Evolutionary conservation across 2,797 vertebrate genomes (phyloP).

Genomic region (Momotus momota): DNA sequence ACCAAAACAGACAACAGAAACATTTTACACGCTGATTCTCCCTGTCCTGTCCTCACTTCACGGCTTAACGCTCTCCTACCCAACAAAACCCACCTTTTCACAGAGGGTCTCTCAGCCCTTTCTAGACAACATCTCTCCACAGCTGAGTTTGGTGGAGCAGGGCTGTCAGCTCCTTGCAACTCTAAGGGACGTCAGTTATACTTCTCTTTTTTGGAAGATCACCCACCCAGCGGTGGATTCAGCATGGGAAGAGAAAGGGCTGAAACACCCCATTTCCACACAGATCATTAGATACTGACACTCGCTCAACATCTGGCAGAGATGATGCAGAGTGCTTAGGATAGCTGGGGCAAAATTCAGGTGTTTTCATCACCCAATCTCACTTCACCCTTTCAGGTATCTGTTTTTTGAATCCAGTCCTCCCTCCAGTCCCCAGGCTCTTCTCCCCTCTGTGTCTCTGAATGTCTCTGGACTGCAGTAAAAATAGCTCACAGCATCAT

Average conservation of each 20-base stretch:
- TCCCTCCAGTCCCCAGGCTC: neutral
- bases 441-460: neutral
- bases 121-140: neutral
- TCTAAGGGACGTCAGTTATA: neutral
- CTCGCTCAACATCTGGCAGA: neutral
- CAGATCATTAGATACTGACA: neutral
- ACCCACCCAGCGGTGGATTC: neutral
- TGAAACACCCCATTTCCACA: neutral
- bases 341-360: neutral
- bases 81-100: neutral
- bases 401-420: neutral
- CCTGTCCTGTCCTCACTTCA: neutral
- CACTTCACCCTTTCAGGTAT: neutral
- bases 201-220: neutral
- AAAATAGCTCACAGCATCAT: neutral
- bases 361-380: neutral
- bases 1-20: conserved; percentile 8
- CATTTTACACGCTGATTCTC: neutral
- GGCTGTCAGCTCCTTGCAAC: neutral
- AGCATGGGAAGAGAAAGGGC: neutral
- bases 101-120: neutral
- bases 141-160: neutral
- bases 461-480: neutral
- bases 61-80: neutral
- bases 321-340: neutral